Evolutionary conservation across 2,113 vertebrate genomes (phyloP).

Genomic region (Cyanocitta stelleri): DNA sequence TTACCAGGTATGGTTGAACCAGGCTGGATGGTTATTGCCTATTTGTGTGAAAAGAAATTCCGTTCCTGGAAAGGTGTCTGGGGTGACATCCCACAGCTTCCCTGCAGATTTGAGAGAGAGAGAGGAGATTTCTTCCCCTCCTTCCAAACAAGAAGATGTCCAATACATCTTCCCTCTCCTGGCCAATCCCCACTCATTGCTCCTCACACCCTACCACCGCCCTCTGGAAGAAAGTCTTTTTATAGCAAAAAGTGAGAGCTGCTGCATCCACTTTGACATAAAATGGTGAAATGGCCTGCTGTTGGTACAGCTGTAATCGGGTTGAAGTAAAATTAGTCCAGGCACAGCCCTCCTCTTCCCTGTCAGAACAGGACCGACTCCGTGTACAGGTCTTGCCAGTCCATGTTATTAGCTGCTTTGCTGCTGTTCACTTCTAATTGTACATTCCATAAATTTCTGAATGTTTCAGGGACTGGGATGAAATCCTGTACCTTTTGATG

Average conservation of each 20-base stretch:
- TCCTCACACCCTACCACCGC: neutral
- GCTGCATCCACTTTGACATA: neutral
- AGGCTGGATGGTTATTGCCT: constrained; percentile 53
- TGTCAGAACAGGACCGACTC: constrained; percentile 60
- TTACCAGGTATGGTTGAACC: constrained; percentile 69
- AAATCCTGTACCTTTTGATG: constrained; percentile 72
- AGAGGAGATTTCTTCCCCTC: constrained; percentile 23
- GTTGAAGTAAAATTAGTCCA: constrained; percentile 58
- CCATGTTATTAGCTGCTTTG: constrained; percentile 70
- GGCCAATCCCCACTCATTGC: neutral
- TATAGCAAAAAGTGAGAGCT: constrained; percentile 45
- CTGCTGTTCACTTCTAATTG: constrained; percentile 72
- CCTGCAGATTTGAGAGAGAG: constrained; percentile 31
- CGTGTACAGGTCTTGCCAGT: constrained; percentile 67
- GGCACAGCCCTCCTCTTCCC: constrained; percentile 46
- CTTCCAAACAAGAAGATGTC: neutral
- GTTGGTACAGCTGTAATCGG: constrained; percentile 13
- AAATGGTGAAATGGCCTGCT: constrained; percentile 2
- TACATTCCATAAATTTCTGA: constrained; percentile 71
- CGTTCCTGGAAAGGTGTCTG: constrained; percentile 47
- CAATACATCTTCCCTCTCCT: neutral
- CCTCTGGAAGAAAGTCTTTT: constrained; percentile 26
- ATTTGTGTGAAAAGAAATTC: constrained; percentile 57
- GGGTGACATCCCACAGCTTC: constrained; percentile 55
- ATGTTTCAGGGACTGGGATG: constrained; percentile 80